These are phyloP conservation scores for Sebastes steindachneri DNA, from an alignment of 2,797 vertebrate genomes.

Conservation along the genomic window DNA sequence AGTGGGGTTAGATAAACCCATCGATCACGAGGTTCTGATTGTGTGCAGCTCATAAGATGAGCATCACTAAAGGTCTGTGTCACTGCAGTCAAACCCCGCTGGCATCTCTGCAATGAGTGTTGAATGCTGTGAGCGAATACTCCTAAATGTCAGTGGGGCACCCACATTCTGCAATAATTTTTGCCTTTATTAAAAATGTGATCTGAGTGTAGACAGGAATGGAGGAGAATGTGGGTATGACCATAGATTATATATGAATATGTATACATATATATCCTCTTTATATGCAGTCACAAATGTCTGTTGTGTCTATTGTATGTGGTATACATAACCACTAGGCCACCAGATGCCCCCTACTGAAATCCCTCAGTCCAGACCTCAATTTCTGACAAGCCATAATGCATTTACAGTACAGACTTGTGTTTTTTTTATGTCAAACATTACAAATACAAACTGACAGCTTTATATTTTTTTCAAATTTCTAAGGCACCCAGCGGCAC, in stretches of 20 bases:
- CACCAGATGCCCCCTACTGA: background rate
- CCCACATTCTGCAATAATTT: background rate
- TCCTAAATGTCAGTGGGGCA: background rate
- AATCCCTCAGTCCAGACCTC: background rate
- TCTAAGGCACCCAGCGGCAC: slow-evolving; percentile 2
- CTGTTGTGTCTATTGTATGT: background rate
- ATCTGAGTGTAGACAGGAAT: background rate
- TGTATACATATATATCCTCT: background rate
- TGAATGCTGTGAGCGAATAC: background rate
- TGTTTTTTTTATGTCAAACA: slow-evolving; percentile 12
- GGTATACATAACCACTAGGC: background rate
- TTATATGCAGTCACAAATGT: background rate
- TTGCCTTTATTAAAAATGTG: background rate
- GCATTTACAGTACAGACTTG: slow-evolving; percentile 5
- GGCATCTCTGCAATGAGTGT: background rate
- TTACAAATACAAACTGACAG: slow-evolving; percentile 17
- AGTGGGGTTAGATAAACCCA: background rate
- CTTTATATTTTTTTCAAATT: slow-evolving; percentile 1
- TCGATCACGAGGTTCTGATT: background rate
- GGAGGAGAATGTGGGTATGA: background rate
- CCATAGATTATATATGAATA: background rate
- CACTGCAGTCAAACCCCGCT: background rate
- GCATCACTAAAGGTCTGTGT: background rate
- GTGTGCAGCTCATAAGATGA: background rate
- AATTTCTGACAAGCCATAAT: background rate